These are phyloP conservation scores for Pseudobourletiella spinata DNA, from an alignment of 1,140 invertebrate genomes.

Conservation along the genomic window DNA sequence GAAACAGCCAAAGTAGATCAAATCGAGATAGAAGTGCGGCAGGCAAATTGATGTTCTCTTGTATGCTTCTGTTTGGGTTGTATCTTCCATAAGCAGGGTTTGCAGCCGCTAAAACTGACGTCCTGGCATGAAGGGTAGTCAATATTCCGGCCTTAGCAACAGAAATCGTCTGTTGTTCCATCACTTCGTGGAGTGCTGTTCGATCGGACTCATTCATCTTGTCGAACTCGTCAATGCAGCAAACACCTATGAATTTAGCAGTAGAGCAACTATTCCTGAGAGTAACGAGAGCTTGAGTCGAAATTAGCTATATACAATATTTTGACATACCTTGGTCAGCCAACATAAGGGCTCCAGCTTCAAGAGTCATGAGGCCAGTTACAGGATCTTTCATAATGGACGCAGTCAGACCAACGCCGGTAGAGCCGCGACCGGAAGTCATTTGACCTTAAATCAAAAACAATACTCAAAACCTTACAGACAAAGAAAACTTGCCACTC, in stretches of 20 bases:
- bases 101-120: slow-evolving; percentile 95
- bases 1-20: slow-evolving; percentile 95
- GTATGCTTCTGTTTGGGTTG: slow-evolving; percentile 86
- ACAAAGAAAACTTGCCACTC: background rate
- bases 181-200: slow-evolving; percentile 97
- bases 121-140: slow-evolving; percentile 92
- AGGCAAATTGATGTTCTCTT: slow-evolving; percentile 96
- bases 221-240: slow-evolving; percentile 99
- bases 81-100: slow-evolving; percentile 98
- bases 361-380: slow-evolving; percentile 93
- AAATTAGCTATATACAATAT: background rate
- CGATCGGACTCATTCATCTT: slow-evolving; percentile 96
- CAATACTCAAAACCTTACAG: slow-evolving; percentile 2
- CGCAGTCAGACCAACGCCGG: slow-evolving; percentile 95
- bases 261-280: no score
- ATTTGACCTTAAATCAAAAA: slow-evolving; percentile 58
- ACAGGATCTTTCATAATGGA: slow-evolving; percentile 96
- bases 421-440: slow-evolving; percentile 93
- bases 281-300: no score
- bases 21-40: slow-evolving; percentile 97
- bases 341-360: slow-evolving; percentile 95
- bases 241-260: slow-evolving; percentile 65
- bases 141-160: slow-evolving; percentile 99
- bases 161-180: slow-evolving; percentile 99
- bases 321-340: slow-evolving; percentile 65